Base-by-base conservation (phyloP, 1,140 invertebrate genomes). In the Heliconius eleuchia region DNA sequence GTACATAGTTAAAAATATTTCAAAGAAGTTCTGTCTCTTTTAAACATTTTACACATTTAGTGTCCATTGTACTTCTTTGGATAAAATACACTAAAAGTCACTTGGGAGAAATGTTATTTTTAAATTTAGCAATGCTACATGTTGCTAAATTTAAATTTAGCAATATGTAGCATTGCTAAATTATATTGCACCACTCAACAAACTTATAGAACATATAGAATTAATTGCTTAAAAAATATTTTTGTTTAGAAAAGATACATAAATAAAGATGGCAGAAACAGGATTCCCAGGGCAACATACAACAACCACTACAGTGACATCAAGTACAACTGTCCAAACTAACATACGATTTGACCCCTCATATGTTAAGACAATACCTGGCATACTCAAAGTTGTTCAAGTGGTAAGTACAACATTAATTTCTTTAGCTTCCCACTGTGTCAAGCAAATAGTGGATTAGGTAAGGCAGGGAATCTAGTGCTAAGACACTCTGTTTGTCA, bases 341-440 rank as follows among this genome's bases (percentile, higher is more conserved):
- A 96, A 95, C 81, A 95, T 98, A 84, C 92, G 97, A 82, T 98
- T 96, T 91, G 97, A 98, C 91, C 94, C 96, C 6, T 92, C 93
- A 2, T 98, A 98, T 86, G 82, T 98, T 19, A 95, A 94, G 82
- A 97, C 96, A 7, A 84, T 97, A 39, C 96, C 97, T 52, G 98
- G 98, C 71, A 96, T 97, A 52, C 87, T 98, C 1, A 98, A 98
- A 95, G 94, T 96, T 80, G 95, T 94, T 0, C 96, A 98, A 96
- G 96, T 98, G 86, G 98, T 98, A 95, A 96, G 97, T 96, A 30
- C 16, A 23, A 9, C 0, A 4, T 46, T 46, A 46, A 46, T 46
- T 46, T 52, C 16, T 52, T 52, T 52, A 18, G 18, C 18, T 52
- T 52, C 16, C 0, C 6, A 6, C 50, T 19, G 1, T 19, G 18